These are phyloP conservation scores for Hylaeus anthracinus DNA, from an alignment of 1,140 invertebrate species.

Conservation along the genomic window DNA sequence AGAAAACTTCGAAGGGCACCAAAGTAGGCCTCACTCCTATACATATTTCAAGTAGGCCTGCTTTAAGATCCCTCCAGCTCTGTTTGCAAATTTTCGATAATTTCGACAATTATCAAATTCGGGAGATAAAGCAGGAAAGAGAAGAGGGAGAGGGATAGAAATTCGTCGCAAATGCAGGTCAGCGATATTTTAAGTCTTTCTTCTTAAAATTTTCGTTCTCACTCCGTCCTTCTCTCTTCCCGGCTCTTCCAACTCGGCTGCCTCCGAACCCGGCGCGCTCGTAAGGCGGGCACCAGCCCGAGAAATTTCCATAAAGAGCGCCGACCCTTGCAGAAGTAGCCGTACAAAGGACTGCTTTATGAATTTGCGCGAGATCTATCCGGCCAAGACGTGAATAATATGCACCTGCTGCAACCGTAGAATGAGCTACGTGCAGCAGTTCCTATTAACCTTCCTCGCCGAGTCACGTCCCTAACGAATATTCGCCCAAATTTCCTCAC, in stretches of 20 bases:
- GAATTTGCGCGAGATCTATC: constrained; percentile 78
- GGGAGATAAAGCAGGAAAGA: no score
- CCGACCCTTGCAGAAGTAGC: constrained; percentile 70
- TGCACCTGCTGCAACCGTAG: constrained; percentile 74
- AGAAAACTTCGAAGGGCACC: no score
- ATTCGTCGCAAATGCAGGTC: constrained; percentile 28
- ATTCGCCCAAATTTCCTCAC: constrained; percentile 62
- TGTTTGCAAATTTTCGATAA: no score
- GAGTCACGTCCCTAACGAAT: constrained; percentile 60
- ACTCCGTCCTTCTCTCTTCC: constrained; percentile 8
- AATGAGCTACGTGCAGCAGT: constrained; percentile 67
- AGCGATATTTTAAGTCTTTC: constrained; percentile 38
- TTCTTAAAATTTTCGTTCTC: constrained; percentile 32
- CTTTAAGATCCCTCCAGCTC: no score
- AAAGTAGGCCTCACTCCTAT: no score
- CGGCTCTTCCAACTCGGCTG: not conserved
- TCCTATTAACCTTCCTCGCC: constrained; percentile 57
- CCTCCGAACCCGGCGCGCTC: constrained; percentile 16
- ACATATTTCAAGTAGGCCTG: no score
- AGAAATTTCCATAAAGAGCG: constrained; percentile 79
- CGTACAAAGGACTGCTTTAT: constrained; percentile 79
- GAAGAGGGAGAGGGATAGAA: not conserved
- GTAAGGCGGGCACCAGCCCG: constrained; percentile 59
- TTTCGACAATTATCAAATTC: no score
- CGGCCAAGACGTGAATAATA: constrained; percentile 78